These are phyloP conservation scores for Glaucopsyche alexis DNA, from an alignment of 2,888 invertebrate species.

Conservation along the genomic window DNA sequence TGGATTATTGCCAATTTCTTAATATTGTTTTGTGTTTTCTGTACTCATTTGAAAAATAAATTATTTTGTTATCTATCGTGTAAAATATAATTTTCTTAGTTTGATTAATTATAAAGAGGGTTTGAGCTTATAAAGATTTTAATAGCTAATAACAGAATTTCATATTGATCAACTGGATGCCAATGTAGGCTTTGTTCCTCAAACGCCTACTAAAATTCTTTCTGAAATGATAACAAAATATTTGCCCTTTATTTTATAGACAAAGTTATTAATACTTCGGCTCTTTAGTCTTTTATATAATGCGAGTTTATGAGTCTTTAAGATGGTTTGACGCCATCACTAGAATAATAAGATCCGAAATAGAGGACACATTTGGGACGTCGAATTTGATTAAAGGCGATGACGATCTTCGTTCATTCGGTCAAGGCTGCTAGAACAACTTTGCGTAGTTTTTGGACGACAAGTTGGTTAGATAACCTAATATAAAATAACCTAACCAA, in stretches of 20 bases:
- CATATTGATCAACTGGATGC: neutral
- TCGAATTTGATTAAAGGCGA: neutral
- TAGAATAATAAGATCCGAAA: constrained; percentile 11
- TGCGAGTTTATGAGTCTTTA: neutral
- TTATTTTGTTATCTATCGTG: neutral
- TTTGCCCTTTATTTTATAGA: constrained; percentile 15
- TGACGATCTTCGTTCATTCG: neutral
- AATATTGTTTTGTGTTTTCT: neutral
- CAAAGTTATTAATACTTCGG: neutral
- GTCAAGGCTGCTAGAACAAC: neutral
- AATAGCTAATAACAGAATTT: neutral
- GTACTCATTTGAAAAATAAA: neutral
- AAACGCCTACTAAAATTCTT: neutral
- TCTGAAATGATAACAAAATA: neutral
- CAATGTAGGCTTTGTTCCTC: neutral
- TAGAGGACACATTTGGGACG: constrained; percentile 12
- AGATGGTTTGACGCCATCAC: constrained; percentile 8
- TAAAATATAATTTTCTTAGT: no score
- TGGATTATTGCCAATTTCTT: neutral
- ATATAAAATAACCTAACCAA: no score
- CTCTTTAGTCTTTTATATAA: neutral
- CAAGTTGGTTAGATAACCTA: neutral
- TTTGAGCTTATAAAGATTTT: no score
- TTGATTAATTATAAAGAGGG: no score
- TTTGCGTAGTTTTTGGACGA: neutral